These are phyloP conservation scores for Pachycephala philippinensis DNA, from an alignment of 2,113 vertebrate species.

Conservation along the genomic window DNA sequence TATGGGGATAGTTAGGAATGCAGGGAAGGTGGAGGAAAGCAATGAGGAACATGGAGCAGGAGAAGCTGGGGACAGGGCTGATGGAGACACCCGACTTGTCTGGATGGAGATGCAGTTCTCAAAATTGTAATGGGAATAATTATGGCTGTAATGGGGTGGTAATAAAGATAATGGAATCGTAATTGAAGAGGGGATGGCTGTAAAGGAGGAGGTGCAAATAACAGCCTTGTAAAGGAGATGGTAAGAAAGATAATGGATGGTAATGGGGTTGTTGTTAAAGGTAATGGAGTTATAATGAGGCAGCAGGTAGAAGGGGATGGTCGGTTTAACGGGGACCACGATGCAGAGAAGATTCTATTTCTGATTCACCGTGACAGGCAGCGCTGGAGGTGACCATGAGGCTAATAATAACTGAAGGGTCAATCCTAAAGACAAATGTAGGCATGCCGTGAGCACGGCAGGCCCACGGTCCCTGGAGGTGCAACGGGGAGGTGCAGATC, in stretches of 20 bases:
- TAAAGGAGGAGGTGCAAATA: constrained; percentile 69
- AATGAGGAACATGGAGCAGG: not conserved
- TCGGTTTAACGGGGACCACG: constrained; percentile 29
- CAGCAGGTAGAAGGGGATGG: constrained; percentile 21
- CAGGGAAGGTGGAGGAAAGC: not conserved
- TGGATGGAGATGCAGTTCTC: constrained; percentile 45
- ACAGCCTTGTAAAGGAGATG: constrained; percentile 56
- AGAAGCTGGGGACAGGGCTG: not conserved
- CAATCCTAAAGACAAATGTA: constrained; percentile 18
- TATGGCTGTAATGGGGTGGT: constrained; percentile 68
- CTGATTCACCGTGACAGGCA: not conserved
- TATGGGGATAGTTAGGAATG: not conserved
- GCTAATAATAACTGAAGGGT: constrained; percentile 28
- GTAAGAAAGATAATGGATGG: constrained; percentile 67
- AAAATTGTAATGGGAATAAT: constrained; percentile 70
- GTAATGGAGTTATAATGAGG: constrained; percentile 77
- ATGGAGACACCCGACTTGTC: not conserved
- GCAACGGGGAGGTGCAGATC: not conserved
- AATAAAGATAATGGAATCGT: constrained; percentile 73
- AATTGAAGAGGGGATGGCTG: constrained; percentile 71
- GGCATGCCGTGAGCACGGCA: not conserved
- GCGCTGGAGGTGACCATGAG: constrained; percentile 21
- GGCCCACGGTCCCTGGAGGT: not conserved
- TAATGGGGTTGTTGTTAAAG: constrained; percentile 65
- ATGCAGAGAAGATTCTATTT: constrained; percentile 22